Conservation (phyloP, 2,888 invertebrate genomes). For the Tachystola acroxantha region DNA sequence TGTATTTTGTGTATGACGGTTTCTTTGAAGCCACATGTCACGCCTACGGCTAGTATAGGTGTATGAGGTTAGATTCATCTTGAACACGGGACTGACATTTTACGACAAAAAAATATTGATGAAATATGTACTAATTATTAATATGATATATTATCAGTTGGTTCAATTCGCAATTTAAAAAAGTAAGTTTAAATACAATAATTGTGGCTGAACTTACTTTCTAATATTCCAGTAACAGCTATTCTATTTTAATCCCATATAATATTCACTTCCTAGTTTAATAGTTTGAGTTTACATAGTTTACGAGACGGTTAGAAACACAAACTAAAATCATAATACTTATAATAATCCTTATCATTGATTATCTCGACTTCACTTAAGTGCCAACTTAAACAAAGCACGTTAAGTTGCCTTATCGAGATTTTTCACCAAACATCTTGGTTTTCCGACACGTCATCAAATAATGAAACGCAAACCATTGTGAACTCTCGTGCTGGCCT, state of each 20-base stretch:
- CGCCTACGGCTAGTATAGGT: no score
- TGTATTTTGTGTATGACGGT: no score
- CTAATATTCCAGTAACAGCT: neutral
- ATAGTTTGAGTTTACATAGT: neutral
- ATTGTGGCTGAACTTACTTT: no score
- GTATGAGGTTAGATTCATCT: no score
- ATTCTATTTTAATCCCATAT: neutral
- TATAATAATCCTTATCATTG: conserved; percentile 18
- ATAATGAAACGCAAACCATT: conserved; percentile 3
- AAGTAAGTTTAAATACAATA: no score
- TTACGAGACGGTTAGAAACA: conserved; percentile 6
- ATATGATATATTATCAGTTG: no score
- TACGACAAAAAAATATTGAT: neutral
- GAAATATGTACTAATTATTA: neutral
- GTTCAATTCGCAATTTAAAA: no score
- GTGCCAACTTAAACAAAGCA: conserved; percentile 25
- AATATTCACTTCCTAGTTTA: neutral
- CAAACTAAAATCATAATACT: no score
- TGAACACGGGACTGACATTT: no score
- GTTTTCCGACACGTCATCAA: conserved; percentile 18
- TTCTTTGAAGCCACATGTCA: no score
- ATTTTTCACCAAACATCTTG: conserved; percentile 21
- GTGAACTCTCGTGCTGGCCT: conserved; percentile 9
- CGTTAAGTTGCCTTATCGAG: conserved; percentile 24
- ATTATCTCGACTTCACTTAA: conserved; percentile 23